Evolutionary conservation across 2,888 invertebrate species (phyloP).

Genomic region (Amphiduros pacificus): DNA sequence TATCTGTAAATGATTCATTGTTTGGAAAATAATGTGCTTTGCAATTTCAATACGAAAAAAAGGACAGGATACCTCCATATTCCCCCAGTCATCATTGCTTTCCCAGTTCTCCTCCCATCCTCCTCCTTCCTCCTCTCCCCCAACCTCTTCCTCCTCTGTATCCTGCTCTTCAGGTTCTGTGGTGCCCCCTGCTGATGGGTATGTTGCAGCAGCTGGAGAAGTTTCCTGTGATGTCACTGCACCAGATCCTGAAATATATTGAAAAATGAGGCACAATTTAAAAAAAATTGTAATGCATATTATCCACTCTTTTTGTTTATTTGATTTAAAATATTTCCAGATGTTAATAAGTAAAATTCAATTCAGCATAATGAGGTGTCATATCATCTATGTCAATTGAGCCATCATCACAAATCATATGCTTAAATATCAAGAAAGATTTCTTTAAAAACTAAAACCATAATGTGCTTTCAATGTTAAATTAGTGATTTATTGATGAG

Average conservation of each 20-base stretch:
- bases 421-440: too few relatives aligned
- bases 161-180: slow-evolving; percentile 5
- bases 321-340: too few relatives aligned
- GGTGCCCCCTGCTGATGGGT: not conserved
- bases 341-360: too few relatives aligned
- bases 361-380: too few relatives aligned
- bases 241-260: not conserved
- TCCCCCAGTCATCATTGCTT: slow-evolving; percentile 78
- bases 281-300: not conserved
- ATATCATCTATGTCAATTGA: too few relatives aligned
- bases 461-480: too few relatives aligned
- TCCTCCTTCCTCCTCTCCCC: slow-evolving; percentile 2
- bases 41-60: not conserved
- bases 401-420: too few relatives aligned
- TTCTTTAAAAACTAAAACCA: too few relatives aligned
- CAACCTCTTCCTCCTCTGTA: not conserved
- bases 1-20: not conserved
- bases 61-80: slow-evolving; percentile 72
- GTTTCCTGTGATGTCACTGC: not conserved
- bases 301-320: not conserved
- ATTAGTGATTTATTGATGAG: not conserved
- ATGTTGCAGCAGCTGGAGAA: not conserved
- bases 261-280: not conserved
- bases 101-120: slow-evolving; percentile 78
- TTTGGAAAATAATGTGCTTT: not conserved